Conservation (phyloP, 2,888 invertebrate genomes). For the Fragum whitleyi region DNA sequence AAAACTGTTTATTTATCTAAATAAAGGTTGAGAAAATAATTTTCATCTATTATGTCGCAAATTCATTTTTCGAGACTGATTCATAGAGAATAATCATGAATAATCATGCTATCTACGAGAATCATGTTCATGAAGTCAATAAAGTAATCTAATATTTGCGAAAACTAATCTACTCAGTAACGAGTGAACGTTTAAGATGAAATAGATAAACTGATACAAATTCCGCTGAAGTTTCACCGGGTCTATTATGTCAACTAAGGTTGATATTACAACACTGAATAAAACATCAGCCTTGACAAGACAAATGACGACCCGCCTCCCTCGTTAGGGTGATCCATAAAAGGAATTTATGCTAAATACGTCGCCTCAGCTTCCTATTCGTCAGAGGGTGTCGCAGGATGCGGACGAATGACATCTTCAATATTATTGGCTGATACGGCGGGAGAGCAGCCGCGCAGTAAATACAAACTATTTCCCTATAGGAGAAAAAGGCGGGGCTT, state of each 20-base stretch:
- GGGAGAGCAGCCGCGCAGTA: slow-evolving; percentile 8
- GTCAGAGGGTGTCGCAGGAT: slow-evolving; percentile 9
- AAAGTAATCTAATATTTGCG: slow-evolving; percentile 4
- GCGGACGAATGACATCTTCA: not conserved
- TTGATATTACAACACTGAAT: not conserved
- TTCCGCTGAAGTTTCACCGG: not conserved
- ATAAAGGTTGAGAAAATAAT: too few relatives aligned
- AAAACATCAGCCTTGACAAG: slow-evolving; percentile 10
- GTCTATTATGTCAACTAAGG: not conserved
- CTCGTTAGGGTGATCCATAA: slow-evolving; percentile 15
- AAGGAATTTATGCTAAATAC: slow-evolving; percentile 10
- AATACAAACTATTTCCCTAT: not conserved
- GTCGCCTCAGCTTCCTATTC: slow-evolving; percentile 10
- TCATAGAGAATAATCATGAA: not conserved
- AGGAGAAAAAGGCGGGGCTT: slow-evolving; percentile 12
- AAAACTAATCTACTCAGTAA: not conserved
- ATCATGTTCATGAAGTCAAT: slow-evolving; percentile 1
- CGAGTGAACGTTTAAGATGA: slow-evolving; percentile 1
- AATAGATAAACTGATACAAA: not conserved
- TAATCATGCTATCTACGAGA: not conserved
- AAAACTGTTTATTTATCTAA: too few relatives aligned
- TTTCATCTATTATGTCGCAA: not conserved
- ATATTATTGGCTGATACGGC: slow-evolving; percentile 45
- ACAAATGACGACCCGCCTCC: slow-evolving; percentile 2
- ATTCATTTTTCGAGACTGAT: not conserved